phyloP scores from a whole-genome alignment of 37 sponge, comb jelly and placozoan genomes.

The Diacarnus erythraeanus region DNA sequence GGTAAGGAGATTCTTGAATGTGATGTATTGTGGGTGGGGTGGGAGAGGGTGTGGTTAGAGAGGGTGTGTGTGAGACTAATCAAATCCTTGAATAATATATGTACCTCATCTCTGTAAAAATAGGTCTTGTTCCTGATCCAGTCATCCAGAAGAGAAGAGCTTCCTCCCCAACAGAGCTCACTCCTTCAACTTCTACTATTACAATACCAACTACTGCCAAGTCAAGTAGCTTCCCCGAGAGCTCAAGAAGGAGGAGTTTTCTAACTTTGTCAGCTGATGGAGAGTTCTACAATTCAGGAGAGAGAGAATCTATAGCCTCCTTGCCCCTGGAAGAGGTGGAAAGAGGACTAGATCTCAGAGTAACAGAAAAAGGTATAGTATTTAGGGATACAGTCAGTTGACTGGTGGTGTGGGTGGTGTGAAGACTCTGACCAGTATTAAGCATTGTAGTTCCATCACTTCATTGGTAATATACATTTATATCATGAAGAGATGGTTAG shows the following conservation, averaged over 20 bases:
- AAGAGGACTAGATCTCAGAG: neutral
- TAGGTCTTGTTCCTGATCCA: constrained; percentile 8
- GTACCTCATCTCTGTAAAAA: no score
- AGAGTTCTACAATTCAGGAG: neutral
- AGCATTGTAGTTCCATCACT: no score
- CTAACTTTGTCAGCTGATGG: constrained; percentile 2
- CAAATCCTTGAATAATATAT: no score
- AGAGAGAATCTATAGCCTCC: neutral
- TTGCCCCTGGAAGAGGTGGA: neutral
- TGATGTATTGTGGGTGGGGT: no score
- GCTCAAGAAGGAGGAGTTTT: neutral
- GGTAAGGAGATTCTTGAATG: no score
- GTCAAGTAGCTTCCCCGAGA: neutral
- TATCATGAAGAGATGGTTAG: no score
- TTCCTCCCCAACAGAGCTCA: neutral
- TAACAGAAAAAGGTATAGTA: neutral
- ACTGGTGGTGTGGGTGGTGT: no score
- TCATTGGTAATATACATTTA: no score
- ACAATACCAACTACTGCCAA: neutral
- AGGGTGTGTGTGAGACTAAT: no score
- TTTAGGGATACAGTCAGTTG: neutral
- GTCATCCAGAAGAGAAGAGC: neutral
- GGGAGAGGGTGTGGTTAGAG: no score
- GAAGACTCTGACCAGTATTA: no score
- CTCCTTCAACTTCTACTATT: neutral